phyloP scores from a whole-genome alignment of 2,797 vertebrate genomes.

The Sarcoramphus papa region DNA sequence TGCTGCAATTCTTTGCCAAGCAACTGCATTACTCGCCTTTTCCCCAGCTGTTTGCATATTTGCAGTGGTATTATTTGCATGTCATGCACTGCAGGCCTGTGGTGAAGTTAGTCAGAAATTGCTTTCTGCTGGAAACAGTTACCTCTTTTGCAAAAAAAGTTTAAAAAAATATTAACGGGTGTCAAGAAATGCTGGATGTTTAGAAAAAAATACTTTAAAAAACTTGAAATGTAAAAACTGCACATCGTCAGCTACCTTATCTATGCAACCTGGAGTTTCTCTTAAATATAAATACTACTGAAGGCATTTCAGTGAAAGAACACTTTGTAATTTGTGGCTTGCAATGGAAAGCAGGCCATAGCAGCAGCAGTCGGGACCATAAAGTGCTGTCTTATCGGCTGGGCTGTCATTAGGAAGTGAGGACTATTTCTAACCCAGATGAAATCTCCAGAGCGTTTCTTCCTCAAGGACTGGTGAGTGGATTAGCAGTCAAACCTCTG shows the following conservation, averaged over 20 bases:
- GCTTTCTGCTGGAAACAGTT: not conserved
- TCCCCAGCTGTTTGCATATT: not conserved
- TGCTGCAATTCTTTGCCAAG: not conserved
- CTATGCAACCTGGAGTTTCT: not conserved
- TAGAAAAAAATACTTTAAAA: not conserved
- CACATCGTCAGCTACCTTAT: not conserved
- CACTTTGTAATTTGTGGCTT: not conserved
- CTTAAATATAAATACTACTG: not conserved
- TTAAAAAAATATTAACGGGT: accelerated
- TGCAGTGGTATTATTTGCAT: not conserved
- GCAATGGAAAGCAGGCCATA: not conserved
- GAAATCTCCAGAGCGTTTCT: not conserved
- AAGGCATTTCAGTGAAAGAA: not conserved
- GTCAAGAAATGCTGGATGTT: not conserved
- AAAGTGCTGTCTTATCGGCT: not conserved
- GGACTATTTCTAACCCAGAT: not conserved
- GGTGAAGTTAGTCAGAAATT: not conserved
- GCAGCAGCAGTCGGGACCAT: not conserved
- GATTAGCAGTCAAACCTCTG: not conserved
- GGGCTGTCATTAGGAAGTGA: not conserved
- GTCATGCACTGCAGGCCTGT: not conserved
- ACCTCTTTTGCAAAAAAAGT: not conserved
- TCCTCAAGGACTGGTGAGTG: not conserved
- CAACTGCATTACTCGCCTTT: not conserved
- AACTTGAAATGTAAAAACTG: not conserved